Base-by-base conservation (phyloP, 2,797 vertebrate genomes). In the Cryptoprocta ferox region DNA sequence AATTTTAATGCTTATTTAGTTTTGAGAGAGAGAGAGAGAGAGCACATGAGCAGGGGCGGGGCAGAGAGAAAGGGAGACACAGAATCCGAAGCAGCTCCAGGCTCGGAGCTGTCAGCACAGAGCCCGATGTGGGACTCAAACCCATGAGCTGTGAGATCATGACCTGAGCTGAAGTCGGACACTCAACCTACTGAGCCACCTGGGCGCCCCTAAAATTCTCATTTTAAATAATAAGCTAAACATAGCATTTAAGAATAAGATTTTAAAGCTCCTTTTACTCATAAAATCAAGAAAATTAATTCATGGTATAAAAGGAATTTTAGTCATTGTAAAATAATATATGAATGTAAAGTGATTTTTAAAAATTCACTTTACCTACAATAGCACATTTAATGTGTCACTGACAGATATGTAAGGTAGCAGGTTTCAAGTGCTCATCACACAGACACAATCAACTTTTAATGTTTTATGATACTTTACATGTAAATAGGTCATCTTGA, bases 381-480 rank as follows among this genome's bases (percentile, higher is more conserved):
- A 8, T 28, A 56, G 48, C 13, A 1, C 39, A 11, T 35, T 92
- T 10, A 7, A 14, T 12, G 37, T 18, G 50, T 86, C n/a, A 21
- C 0, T 2, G 42, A 42, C 39, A 37, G 59, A 16, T 13, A 71
- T 3, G 45, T 37, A n/a, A 50, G 32, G 9, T 1, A 18, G 32
- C 11, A 11, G 45, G 63, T 79, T 50, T 50, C 66, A 89, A 78
- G 65, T 63, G 4, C 63, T 26, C 39, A 42, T n/a, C 6, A 59
- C 1, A 53, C 76, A 48, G 26, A 42, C 59, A 30, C 6, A 35
- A 9, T 24, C 32, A 26, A 3, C 56, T 21, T 14, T 11, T 30
- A 13, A 28, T 19, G 56, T 14, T 21, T 71, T 68, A 21, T 21
- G 24, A 26, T 3, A 6, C n/a, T 75, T 65, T 59, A 66, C 50